Percentiles rank a stretch among this genome's conserved stretches.
These are phyloP conservation scores for Paracentrotus lividus DNA, from an alignment of 53 echinoderm and acorn worm genomes.

Conservation along the genomic window DNA sequence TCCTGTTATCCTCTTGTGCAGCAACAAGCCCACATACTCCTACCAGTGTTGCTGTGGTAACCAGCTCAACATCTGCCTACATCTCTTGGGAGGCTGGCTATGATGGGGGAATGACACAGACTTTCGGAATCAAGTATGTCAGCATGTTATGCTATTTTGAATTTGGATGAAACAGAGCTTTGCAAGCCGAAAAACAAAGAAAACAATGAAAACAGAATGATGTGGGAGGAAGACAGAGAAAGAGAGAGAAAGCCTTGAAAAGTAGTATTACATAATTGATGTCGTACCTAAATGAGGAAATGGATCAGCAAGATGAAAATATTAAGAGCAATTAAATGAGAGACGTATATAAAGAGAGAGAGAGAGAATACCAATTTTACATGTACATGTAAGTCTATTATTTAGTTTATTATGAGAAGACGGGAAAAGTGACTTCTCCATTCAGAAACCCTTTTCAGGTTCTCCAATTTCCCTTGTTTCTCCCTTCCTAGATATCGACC, in stretches of 20 bases:
- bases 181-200: neutral
- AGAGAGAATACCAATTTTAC: too few species aligned
- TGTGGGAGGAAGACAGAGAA: neutral
- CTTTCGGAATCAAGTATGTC: conserved; percentile 86
- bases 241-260: neutral
- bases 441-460: neutral
- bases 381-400: too few species aligned
- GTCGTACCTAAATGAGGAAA: too few species aligned
- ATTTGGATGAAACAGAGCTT: neutral
- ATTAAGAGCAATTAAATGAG: neutral
- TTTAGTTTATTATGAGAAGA: neutral
- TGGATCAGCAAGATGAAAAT: too few species aligned
- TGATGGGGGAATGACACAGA: conserved; percentile 88
- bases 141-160: neutral
- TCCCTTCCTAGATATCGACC: conserved; percentile 67
- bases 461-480: neutral
- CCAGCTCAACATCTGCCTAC: conserved; percentile 82
- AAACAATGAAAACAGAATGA: too few species aligned
- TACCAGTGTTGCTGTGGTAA: conserved; percentile 84
- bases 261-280: too few species aligned
- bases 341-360: neutral
- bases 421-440: neutral
- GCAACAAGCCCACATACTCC: conserved; percentile 95
- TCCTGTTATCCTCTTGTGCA: neutral
- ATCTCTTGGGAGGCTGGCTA: conserved; percentile 92